phyloP scores from a whole-genome alignment of 2,113 vertebrate species.

The Bolborhynchus lineola region DNA sequence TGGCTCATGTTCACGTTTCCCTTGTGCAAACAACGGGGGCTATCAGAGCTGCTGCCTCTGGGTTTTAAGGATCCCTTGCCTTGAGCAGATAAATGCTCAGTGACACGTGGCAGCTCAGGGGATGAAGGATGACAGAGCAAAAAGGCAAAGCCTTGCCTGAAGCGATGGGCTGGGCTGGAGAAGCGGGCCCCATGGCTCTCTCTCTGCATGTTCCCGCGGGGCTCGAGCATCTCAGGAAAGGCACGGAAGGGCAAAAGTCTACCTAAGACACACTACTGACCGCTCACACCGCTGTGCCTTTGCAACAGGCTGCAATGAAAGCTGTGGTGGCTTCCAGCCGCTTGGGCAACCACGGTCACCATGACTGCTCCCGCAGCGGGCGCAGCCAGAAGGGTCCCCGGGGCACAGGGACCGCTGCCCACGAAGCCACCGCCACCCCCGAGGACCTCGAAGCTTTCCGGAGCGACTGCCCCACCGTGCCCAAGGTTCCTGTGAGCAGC shows the following conservation, averaged over 20 bases:
- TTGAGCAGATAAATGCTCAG: neutral
- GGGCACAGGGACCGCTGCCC: rapidly evolving
- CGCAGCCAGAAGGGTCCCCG: neutral
- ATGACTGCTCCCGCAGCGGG: slow-evolving; percentile 77
- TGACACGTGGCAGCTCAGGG: neutral
- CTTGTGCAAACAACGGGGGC: rapidly evolving
- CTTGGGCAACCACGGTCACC: slow-evolving; percentile 67
- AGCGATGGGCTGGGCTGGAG: neutral
- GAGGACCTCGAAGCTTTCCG: neutral
- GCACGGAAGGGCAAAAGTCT: neutral
- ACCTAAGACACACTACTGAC: rapidly evolving
- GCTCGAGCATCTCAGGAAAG: rapidly evolving
- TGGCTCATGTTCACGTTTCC: rapidly evolving
- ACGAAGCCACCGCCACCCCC: rapidly evolving
- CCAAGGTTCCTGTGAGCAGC: neutral
- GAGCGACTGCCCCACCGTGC: rapidly evolving
- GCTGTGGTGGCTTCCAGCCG: slow-evolving; percentile 84
- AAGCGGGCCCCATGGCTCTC: rapidly evolving
- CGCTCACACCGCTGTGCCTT: neutral
- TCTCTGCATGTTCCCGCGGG: rapidly evolving
- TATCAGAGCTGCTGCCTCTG: rapidly evolving
- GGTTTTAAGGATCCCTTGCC: neutral
- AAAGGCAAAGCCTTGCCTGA: neutral
- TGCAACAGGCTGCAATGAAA: slow-evolving; percentile 86
- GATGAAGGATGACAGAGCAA: neutral